A percentile compares a stretch with the other conserved stretches of the same genome.
These are phyloP conservation scores for Sterna hirundo DNA, from an alignment of 2,113 vertebrate genomes.

Conservation along the genomic window DNA sequence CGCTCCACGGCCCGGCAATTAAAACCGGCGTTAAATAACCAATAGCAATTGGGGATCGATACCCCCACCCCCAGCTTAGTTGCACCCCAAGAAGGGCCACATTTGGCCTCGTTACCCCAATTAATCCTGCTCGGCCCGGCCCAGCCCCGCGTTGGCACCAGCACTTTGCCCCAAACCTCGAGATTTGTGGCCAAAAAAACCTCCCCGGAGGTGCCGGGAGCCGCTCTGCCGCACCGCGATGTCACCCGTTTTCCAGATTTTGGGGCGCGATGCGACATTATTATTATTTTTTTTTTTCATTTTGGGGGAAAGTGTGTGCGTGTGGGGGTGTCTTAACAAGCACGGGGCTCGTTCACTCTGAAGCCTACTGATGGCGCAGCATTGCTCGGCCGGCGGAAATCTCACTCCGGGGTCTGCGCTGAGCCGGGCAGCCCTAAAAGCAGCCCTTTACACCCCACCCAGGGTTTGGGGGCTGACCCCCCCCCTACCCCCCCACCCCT, in stretches of 20 bases:
- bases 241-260: fast-evolving
- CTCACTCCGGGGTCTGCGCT: fast-evolving
- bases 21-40: not conserved
- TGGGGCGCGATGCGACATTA: not conserved
- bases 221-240: not conserved
- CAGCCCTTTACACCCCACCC: not conserved
- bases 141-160: not conserved
- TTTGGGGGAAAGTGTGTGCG: too few relatives aligned
- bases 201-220: not conserved
- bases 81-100: not conserved
- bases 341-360: not conserved
- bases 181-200: not conserved
- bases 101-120: not conserved
- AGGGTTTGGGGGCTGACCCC: not conserved
- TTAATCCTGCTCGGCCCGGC: not conserved
- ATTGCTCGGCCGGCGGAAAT: fast-evolving
- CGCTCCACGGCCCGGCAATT: not conserved
- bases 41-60: not conserved
- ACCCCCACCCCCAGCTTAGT: not conserved
- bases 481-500: too few relatives aligned
- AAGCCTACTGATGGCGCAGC: not conserved
- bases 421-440: not conserved
- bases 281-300: not conserved
- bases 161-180: not conserved
- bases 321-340: too few relatives aligned